These are phyloP conservation scores for Emydoidea blandingii DNA, from an alignment of 2,797 vertebrate genomes.

Conservation along the genomic window DNA sequence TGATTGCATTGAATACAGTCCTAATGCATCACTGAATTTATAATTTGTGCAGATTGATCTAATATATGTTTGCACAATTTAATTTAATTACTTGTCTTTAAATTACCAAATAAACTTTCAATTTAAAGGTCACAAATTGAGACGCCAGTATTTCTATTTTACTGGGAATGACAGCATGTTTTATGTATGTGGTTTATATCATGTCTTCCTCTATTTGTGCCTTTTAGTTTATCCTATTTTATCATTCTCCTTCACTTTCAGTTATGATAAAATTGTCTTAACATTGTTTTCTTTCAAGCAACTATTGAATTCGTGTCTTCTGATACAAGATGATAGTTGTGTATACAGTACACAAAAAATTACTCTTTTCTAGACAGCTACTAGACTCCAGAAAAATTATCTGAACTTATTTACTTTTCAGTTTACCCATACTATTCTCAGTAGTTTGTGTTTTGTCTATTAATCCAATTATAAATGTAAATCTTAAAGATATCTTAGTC, in stretches of 20 bases:
- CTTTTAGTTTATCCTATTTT: neutral
- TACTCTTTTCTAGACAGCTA: neutral
- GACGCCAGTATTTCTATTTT: slow-evolving; percentile 11
- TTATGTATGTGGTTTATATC: neutral
- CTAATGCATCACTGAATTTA: slow-evolving; percentile 78
- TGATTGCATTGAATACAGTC: slow-evolving; percentile 78
- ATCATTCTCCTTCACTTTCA: neutral
- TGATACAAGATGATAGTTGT: neutral
- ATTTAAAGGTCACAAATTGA: slow-evolving; percentile 57
- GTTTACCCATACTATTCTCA: neutral
- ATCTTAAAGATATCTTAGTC: neutral
- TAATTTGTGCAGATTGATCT: slow-evolving; percentile 73
- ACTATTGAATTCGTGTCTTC: neutral
- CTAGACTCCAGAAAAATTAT: neutral
- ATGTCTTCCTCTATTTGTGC: neutral
- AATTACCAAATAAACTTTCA: slow-evolving; percentile 65
- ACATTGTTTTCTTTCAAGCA: neutral
- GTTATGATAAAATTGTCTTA: neutral
- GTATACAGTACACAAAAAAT: neutral
- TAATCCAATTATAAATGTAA: neutral
- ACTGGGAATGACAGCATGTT: neutral
- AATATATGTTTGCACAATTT: slow-evolving; percentile 75
- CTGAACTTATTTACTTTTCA: neutral
- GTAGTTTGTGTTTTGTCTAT: neutral
- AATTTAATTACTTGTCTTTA: slow-evolving; percentile 77